phyloP scores from a whole-genome alignment of 2,113 vertebrate species.

The Scytalopus superciliaris region DNA sequence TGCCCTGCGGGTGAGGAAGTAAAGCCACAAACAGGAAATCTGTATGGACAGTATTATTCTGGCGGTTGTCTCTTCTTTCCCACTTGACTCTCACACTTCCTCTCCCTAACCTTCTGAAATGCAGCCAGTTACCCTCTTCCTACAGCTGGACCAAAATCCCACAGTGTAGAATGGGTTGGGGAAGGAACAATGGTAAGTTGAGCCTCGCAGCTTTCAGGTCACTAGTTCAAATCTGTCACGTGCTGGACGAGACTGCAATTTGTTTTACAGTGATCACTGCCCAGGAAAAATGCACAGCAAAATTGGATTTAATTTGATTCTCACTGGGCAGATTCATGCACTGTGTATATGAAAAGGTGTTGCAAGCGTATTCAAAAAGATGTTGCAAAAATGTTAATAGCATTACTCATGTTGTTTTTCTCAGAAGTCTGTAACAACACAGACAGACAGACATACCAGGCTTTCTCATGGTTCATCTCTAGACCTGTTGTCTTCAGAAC shows the following conservation, averaged over 20 bases:
- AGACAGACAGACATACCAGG: neutral
- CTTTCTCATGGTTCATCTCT: neutral
- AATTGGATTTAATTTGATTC: neutral
- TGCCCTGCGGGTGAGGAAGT: neutral
- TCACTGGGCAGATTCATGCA: neutral
- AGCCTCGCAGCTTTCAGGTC: neutral
- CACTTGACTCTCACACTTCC: neutral
- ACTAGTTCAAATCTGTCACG: neutral
- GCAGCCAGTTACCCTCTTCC: neutral
- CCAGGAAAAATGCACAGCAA: neutral
- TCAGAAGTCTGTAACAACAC: neutral
- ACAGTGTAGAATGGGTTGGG: neutral
- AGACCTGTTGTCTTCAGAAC: neutral
- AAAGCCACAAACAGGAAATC: neutral
- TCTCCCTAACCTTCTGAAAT: neutral
- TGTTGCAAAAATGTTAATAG: slow-evolving; percentile 8
- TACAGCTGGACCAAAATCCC: neutral
- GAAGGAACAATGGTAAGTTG: neutral
- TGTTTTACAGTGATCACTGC: neutral
- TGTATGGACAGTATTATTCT: neutral
- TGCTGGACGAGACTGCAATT: neutral
- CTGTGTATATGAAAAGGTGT: neutral
- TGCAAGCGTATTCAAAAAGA: neutral
- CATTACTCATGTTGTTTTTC: slow-evolving; percentile 29
- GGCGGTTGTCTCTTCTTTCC: neutral